Evolutionary conservation across 2,113 vertebrate genomes (phyloP).

Genomic region (Pantherophis guttatus): DNA sequence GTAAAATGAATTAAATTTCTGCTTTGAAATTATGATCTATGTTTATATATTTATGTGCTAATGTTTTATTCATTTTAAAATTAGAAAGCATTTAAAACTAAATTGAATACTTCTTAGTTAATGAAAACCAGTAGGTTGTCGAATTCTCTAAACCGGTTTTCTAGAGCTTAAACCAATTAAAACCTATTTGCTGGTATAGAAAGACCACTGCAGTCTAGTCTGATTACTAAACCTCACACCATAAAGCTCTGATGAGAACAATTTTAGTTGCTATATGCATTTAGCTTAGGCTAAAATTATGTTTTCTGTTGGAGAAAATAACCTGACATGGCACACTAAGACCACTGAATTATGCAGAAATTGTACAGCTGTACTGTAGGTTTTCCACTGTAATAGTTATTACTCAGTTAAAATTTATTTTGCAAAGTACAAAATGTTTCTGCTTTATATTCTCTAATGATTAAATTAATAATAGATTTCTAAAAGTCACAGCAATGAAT

Average conservation of each 20-base stretch:
- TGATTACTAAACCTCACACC: neutral
- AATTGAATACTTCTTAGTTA: neutral
- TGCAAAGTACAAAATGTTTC: neutral
- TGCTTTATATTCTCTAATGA: neutral
- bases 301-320: neutral
- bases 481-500: neutral
- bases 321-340: neutral
- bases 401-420: neutral
- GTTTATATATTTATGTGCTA: neutral
- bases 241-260: neutral
- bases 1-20: neutral
- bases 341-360: neutral
- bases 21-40: neutral
- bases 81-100: neutral
- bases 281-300: neutral
- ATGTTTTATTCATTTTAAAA: neutral
- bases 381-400: neutral
- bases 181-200: neutral
- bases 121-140: neutral
- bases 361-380: neutral
- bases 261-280: neutral
- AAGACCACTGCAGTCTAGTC: neutral
- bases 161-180: neutral
- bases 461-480: neutral
- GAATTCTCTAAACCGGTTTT: neutral